phyloP scores from a whole-genome alignment of 2,888 invertebrate genomes.

The Oegoconia quadripuncta region DNA sequence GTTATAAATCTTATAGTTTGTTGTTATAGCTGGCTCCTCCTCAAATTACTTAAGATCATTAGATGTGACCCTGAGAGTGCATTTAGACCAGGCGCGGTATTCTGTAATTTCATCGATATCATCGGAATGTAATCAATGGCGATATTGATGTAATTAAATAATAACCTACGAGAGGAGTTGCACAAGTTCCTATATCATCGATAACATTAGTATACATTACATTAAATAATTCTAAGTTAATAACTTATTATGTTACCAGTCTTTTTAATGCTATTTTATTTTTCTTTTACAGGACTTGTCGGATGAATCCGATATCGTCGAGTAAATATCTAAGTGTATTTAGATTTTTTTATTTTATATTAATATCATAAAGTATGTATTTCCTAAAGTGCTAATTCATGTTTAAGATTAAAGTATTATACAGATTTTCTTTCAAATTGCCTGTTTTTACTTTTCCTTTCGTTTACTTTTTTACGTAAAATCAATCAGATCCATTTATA shows the following conservation, averaged over 20 bases:
- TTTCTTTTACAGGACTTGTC: slow-evolving; percentile 56
- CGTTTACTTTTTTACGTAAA: too few species aligned
- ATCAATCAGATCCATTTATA: background rate
- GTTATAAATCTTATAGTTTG: too few species aligned
- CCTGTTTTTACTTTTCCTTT: background rate
- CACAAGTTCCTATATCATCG: too few species aligned
- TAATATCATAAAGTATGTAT: slow-evolving; percentile 44
- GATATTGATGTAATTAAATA: too few species aligned
- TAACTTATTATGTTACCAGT: background rate
- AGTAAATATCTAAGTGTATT: slow-evolving; percentile 50
- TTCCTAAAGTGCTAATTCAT: slow-evolving; percentile 61
- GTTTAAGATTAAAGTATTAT: slow-evolving; percentile 67
- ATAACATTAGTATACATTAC: too few species aligned
- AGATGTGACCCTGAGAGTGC: too few species aligned
- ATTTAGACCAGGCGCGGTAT: too few species aligned
- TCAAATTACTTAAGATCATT: too few species aligned
- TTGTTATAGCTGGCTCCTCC: too few species aligned
- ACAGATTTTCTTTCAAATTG: slow-evolving; percentile 28
- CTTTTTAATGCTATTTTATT: slow-evolving; percentile 11
- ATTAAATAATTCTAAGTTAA: background rate
- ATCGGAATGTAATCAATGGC: too few species aligned
- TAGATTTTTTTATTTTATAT: slow-evolving; percentile 45
- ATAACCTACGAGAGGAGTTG: too few species aligned
- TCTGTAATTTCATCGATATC: too few species aligned
- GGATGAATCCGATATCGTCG: slow-evolving; percentile 63